Percentiles rank a stretch among this genome's conserved stretches.
These are phyloP conservation scores for Tipula confusa DNA, from an alignment of 2,888 invertebrate genomes.

Conservation along the genomic window DNA sequence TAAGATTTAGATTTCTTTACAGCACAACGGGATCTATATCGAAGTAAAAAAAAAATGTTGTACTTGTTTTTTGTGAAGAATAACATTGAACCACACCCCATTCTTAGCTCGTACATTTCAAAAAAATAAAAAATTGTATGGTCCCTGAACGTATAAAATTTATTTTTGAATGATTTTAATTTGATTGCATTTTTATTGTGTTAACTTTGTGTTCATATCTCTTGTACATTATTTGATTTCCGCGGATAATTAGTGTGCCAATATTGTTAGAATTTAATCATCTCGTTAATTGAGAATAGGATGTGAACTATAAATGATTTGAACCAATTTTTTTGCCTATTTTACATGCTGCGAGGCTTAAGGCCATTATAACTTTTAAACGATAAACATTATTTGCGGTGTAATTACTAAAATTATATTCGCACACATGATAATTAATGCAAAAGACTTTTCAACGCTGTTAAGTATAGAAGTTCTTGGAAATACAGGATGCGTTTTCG, in stretches of 20 bases:
- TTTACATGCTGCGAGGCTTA: too few species aligned
- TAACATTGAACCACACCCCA: conserved; percentile 5
- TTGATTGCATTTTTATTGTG: not conserved
- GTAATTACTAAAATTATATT: too few species aligned
- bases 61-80: not conserved
- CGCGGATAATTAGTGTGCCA: not conserved
- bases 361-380: not conserved
- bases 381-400: not conserved
- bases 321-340: too few species aligned
- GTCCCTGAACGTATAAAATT: not conserved
- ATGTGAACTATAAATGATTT: not conserved
- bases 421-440: too few species aligned
- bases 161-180: not conserved
- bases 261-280: not conserved
- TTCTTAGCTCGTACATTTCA: not conserved
- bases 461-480: too few species aligned
- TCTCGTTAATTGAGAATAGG: not conserved
- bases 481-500: too few species aligned
- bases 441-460: too few species aligned
- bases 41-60: not conserved
- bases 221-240: not conserved
- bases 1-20: not conserved
- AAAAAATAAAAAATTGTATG: not conserved
- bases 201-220: not conserved
- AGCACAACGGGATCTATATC: conserved; percentile 14